Percentiles rank a stretch among this genome's conserved stretches.
Conservation (phyloP, 2,888 invertebrate species). For the Eupithecia exiguata region DNA sequence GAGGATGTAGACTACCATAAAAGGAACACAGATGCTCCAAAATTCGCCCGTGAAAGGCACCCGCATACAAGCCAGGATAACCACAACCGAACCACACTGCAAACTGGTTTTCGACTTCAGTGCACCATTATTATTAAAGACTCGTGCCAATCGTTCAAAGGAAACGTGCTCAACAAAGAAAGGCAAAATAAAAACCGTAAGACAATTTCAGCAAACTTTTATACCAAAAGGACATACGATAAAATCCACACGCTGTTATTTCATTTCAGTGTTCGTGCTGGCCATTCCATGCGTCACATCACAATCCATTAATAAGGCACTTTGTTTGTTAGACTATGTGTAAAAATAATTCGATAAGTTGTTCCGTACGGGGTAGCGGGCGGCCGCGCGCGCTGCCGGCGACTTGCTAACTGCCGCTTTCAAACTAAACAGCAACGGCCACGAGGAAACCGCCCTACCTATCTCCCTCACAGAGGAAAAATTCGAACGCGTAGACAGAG, state of each 20-base stretch:
- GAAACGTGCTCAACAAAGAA: slow-evolving; percentile 77
- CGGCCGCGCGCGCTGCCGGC: slow-evolving; percentile 80
- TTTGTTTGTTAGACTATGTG: slow-evolving; percentile 65
- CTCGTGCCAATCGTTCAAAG: slow-evolving; percentile 77
- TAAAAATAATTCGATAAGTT: slow-evolving; percentile 74
- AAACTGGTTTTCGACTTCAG: slow-evolving; percentile 74
- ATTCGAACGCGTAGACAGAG: slow-evolving; percentile 63
- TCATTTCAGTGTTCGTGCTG: slow-evolving; percentile 61
- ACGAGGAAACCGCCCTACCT: slow-evolving; percentile 77
- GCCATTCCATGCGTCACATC: slow-evolving; percentile 77
- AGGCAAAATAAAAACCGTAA: slow-evolving; percentile 59
- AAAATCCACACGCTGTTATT: slow-evolving; percentile 70
- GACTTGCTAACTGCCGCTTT: slow-evolving; percentile 82
- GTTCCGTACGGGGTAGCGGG: slow-evolving; percentile 73
- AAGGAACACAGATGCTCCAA: slow-evolving; percentile 53
- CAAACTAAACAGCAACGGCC: slow-evolving; percentile 76
- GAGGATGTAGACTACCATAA: slow-evolving; percentile 17
- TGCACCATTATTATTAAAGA: slow-evolving; percentile 83
- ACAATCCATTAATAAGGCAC: slow-evolving; percentile 81
- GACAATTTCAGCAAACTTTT: slow-evolving; percentile 64
- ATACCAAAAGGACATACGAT: slow-evolving; percentile 81
- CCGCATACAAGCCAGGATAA: slow-evolving; percentile 79
- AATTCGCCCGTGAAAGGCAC: slow-evolving; percentile 73
- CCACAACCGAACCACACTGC: slow-evolving; percentile 77
- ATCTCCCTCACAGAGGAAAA: slow-evolving; percentile 71